phyloP scores from a whole-genome alignment of 2,113 vertebrate species.

The Oplegnathus fasciatus region DNA sequence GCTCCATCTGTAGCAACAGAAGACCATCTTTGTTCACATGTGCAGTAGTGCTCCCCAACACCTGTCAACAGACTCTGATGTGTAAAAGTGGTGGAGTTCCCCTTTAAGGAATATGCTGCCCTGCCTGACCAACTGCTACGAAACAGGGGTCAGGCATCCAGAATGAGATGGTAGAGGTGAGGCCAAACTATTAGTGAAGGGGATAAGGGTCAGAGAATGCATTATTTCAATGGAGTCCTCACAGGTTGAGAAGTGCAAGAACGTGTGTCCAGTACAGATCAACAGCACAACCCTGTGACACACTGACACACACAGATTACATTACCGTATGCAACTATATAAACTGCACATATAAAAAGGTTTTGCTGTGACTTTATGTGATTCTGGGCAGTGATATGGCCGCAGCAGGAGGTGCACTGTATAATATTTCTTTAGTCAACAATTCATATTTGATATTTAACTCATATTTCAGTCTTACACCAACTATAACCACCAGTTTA shows the following conservation, averaged over 20 bases:
- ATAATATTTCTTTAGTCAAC: background rate
- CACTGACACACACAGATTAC: background rate
- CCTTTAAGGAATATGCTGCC: too few relatives aligned
- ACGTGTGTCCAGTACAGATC: background rate
- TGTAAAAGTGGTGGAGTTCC: too few relatives aligned
- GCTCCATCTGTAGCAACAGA: background rate
- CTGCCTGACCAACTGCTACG: too few relatives aligned
- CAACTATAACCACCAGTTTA: background rate
- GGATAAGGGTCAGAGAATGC: background rate
- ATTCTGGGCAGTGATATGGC: too few relatives aligned
- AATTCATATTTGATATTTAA: background rate
- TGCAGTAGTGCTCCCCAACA: too few relatives aligned
- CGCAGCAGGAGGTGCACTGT: too few relatives aligned
- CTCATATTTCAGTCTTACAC: too few relatives aligned
- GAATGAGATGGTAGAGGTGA: background rate
- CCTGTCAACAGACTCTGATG: too few relatives aligned
- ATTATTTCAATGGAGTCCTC: background rate
- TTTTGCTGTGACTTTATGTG: too few relatives aligned
- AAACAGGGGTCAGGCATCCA: background rate
- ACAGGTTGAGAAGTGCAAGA: background rate
- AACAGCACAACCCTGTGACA: too few relatives aligned
- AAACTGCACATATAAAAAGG: too few relatives aligned
- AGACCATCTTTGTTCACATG: too few relatives aligned
- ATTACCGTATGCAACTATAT: background rate
- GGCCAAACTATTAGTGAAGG: background rate